These are phyloP conservation scores for Drosophila prolongata DNA, from an alignment of 2,888 invertebrate species.

Conservation along the genomic window DNA sequence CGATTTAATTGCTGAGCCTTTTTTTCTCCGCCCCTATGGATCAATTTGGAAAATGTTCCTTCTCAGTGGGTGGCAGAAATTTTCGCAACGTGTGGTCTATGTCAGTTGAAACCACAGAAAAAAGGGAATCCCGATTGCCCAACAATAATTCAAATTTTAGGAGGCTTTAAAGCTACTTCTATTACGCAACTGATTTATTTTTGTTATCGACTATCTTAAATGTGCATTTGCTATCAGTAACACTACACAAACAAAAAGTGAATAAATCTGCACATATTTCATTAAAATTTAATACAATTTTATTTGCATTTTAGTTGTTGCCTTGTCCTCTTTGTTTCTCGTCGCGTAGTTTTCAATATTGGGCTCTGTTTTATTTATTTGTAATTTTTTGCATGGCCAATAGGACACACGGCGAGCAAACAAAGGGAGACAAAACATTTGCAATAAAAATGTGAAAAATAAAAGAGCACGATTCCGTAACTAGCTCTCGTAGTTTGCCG, in stretches of 20 bases:
- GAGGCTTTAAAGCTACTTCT: slow-evolving; percentile 5
- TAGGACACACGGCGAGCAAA: slow-evolving; percentile 36
- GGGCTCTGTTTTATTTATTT: slow-evolving; percentile 34
- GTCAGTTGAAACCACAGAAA: slow-evolving; percentile 18
- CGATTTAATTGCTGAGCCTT: slow-evolving; percentile 50
- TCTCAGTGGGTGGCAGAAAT: slow-evolving; percentile 23
- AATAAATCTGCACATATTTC: slow-evolving; percentile 33
- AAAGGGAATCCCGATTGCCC: slow-evolving; percentile 13
- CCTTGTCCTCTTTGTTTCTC: slow-evolving; percentile 3
- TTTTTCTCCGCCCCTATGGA: slow-evolving; percentile 5
- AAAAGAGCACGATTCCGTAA: slow-evolving; percentile 45
- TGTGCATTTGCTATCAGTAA: slow-evolving; percentile 23
- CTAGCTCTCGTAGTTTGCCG: slow-evolving; percentile 8
- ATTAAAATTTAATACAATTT: slow-evolving; percentile 44
- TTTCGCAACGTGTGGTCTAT: neutral
- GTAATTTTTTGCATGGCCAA: slow-evolving; percentile 18
- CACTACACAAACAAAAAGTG: slow-evolving; percentile 21
- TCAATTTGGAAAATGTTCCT: slow-evolving; percentile 24
- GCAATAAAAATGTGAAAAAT: slow-evolving; percentile 47
- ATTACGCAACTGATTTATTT: slow-evolving; percentile 26
- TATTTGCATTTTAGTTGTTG: slow-evolving; percentile 24
- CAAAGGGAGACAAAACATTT: slow-evolving; percentile 26
- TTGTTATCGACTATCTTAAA: slow-evolving; percentile 28
- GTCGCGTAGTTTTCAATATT: slow-evolving; percentile 29
- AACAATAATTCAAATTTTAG: slow-evolving; percentile 1